phyloP scores from a whole-genome alignment of 2,113 vertebrate genomes.

The Heteronetta atricapilla region DNA sequence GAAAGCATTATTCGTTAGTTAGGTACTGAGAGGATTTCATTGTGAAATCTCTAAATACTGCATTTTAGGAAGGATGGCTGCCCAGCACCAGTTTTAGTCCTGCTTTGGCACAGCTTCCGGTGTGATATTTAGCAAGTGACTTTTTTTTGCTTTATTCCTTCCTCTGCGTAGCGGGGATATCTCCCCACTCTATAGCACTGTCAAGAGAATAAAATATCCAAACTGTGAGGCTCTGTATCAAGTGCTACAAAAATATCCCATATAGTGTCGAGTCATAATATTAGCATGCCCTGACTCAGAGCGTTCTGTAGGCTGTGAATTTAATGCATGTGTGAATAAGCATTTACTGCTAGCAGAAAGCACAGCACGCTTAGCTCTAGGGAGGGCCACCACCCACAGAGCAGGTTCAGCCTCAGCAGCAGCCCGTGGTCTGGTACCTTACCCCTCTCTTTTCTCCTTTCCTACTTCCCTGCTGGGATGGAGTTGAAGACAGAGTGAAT shows the following conservation, averaged over 20 bases:
- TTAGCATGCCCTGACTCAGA: conserved; percentile 15
- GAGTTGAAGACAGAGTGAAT: not conserved
- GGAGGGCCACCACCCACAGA: not conserved
- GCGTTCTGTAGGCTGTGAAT: conserved; percentile 38
- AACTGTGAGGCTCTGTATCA: conserved; percentile 9
- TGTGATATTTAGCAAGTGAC: not conserved
- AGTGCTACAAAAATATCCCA: conserved; percentile 42
- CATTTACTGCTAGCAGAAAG: not conserved
- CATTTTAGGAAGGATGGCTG: not conserved
- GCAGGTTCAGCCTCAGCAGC: not conserved
- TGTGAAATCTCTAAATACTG: not conserved
- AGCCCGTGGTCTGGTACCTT: not conserved
- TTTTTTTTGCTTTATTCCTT: not conserved
- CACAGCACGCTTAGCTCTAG: not conserved
- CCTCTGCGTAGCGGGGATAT: not conserved
- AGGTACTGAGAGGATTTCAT: not conserved
- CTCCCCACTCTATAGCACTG: not conserved
- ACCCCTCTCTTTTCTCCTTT: not conserved
- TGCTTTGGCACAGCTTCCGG: not conserved
- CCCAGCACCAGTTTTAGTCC: not conserved
- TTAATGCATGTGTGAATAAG: not conserved
- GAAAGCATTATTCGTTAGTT: not conserved
- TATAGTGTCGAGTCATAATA: conserved; percentile 53
- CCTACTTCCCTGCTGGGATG: not conserved
- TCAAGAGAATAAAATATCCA: not conserved